Conservation (phyloP, 2,113 vertebrate species). For the Dipodomys spectabilis region DNA sequence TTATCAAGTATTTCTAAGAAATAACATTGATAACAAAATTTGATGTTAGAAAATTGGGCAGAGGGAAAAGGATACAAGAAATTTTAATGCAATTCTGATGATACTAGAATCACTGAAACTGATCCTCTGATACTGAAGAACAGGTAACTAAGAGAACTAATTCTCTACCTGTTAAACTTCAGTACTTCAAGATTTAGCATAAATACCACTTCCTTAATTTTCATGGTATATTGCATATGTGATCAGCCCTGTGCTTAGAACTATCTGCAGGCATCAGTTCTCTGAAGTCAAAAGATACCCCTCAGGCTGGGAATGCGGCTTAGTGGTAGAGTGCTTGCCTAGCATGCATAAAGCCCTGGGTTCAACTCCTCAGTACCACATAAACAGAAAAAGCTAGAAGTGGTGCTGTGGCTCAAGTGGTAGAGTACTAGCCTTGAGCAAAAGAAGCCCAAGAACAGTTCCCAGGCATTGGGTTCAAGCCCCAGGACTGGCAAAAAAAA, state of each 20-base stretch:
- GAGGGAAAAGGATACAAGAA: background rate
- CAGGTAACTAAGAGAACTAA: background rate
- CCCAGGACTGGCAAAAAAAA: no score
- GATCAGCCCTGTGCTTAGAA: background rate
- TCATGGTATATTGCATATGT: background rate
- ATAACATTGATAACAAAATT: background rate
- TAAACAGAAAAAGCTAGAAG: no score
- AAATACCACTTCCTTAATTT: background rate
- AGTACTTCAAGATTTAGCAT: background rate
- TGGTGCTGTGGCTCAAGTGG: no score
- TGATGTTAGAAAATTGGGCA: background rate
- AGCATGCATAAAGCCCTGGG: no score
- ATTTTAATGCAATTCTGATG: background rate
- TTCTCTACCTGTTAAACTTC: background rate
- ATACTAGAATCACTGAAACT: background rate
- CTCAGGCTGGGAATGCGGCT: no score
- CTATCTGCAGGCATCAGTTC: background rate
- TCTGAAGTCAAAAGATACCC: background rate
- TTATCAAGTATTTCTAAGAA: constrained; percentile 2
- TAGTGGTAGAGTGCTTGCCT: no score
- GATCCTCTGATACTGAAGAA: background rate
- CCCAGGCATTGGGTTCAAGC: no score
- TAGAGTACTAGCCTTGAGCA: no score
- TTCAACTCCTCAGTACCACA: no score
- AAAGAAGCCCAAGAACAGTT: no score